Evolutionary conservation across 1,140 invertebrate species (phyloP).

Genomic region (Drosophila pallidifrons): DNA sequence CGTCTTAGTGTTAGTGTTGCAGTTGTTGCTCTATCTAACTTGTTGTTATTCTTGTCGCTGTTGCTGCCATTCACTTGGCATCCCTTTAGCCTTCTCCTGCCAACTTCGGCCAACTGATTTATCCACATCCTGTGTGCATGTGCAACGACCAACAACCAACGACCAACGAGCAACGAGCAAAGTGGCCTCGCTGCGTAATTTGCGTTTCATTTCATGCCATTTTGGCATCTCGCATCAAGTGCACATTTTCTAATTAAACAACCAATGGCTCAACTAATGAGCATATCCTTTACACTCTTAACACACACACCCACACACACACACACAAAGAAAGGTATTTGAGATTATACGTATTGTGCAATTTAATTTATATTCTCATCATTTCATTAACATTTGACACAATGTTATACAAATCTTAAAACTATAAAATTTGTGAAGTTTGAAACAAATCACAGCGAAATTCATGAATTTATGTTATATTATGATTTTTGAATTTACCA

Average conservation of each 20-base stretch:
- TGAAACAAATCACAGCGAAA: too few relatives aligned
- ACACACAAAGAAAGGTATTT: not conserved
- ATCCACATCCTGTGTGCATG: conserved; percentile 12
- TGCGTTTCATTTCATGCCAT: conserved; percentile 27
- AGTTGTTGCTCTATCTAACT: not conserved
- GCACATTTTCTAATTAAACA: conserved; percentile 39
- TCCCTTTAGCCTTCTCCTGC: conserved; percentile 4
- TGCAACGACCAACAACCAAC: conserved; percentile 3
- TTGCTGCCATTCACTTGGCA: not conserved
- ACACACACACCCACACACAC: not conserved
- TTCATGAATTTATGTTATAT: too few relatives aligned
- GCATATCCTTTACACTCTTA: not conserved
- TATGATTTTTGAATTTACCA: too few relatives aligned
- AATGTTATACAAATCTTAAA: too few relatives aligned
- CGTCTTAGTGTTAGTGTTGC: not conserved
- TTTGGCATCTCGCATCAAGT: conserved; percentile 17
- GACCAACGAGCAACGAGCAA: conserved; percentile 1
- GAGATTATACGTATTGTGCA: too few relatives aligned
- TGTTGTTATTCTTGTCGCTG: not conserved
- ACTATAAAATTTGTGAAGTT: too few relatives aligned
- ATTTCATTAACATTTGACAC: too few relatives aligned
- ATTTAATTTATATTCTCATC: not conserved
- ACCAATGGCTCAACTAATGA: conserved; percentile 10
- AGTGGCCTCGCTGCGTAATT: conserved; percentile 21
- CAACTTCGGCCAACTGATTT: conserved; percentile 9